Percentiles rank a stretch among this genome's conserved stretches.
phyloP scores from a whole-genome alignment of 2,888 invertebrate species.

The Synanthedon myopaeformis region DNA sequence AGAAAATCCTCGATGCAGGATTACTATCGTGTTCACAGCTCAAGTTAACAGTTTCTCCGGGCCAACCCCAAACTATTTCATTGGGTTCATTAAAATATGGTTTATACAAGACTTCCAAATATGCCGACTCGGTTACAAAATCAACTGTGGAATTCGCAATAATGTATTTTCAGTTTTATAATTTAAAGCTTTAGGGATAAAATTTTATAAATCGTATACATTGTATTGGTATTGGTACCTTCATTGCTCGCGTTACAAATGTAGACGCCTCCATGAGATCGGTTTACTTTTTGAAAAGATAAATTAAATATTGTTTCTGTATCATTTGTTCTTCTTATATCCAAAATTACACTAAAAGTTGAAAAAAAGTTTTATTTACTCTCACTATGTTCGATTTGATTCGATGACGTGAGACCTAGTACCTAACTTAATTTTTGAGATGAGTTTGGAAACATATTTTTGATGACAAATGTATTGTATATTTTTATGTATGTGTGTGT shows the following conservation, averaged over 20 bases:
- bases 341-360: conserved; percentile 12
- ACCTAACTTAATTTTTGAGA: too few relatives aligned
- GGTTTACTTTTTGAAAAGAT: conserved; percentile 21
- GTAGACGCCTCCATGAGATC: conserved; percentile 32
- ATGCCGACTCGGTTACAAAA: conserved; percentile 9
- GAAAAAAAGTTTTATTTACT: too few relatives aligned
- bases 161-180: background rate
- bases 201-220: background rate
- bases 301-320: conserved; percentile 23
- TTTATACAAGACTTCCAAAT: conserved; percentile 24
- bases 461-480: too few relatives aligned
- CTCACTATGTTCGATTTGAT: too few relatives aligned
- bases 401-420: too few relatives aligned
- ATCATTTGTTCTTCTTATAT: conserved; percentile 14
- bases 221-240: conserved; percentile 28
- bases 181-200: background rate
- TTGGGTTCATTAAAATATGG: conserved; percentile 31
- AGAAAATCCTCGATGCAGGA: conserved; percentile 33
- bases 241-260: conserved; percentile 44
- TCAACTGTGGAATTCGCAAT: conserved; percentile 20
- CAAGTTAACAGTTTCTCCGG: conserved; percentile 32
- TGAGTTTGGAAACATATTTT: too few relatives aligned
- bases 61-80: conserved; percentile 42
- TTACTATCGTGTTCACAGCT: conserved; percentile 41
- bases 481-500: too few relatives aligned